Percentiles rank a stretch among this genome's conserved stretches.
Evolutionary conservation across 2,797 vertebrate species (phyloP).

Genomic region (Neomorphus geoffroyi): DNA sequence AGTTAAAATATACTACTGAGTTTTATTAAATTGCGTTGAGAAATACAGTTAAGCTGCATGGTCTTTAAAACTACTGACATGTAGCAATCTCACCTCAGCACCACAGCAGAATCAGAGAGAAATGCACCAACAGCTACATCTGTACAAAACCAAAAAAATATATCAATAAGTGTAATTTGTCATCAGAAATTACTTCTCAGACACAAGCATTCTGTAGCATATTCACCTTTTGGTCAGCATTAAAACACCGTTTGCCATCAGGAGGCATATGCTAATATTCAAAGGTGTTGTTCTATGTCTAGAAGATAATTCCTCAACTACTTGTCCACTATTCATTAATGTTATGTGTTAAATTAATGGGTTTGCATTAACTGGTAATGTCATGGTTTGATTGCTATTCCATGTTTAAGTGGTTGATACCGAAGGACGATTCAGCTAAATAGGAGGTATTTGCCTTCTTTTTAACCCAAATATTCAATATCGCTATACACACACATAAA

Average conservation of each 20-base stretch:
- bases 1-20: background rate
- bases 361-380: background rate
- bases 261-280: background rate
- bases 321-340: background rate
- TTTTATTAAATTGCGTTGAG: slow-evolving; percentile 15
- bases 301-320: background rate
- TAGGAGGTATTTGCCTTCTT: background rate
- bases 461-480: background rate
- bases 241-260: slow-evolving; percentile 36
- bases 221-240: slow-evolving; percentile 34
- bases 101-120: slow-evolving; percentile 87
- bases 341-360: background rate
- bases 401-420: background rate
- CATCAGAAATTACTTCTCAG: slow-evolving; percentile 49
- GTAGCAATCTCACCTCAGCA: slow-evolving; percentile 86
- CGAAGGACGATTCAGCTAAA: background rate
- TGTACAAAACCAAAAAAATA: slow-evolving; percentile 47
- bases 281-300: background rate
- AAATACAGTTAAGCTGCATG: slow-evolving; percentile 8
- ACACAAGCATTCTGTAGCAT: background rate
- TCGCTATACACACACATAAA: background rate
- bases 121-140: slow-evolving; percentile 94
- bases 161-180: slow-evolving; percentile 47
- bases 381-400: background rate
- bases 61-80: slow-evolving; percentile 24